Percentiles rank a stretch among this genome's conserved stretches.
Evolutionary conservation across 1,140 invertebrate species (phyloP).

Genomic region (Rhagoletis zephyria): DNA sequence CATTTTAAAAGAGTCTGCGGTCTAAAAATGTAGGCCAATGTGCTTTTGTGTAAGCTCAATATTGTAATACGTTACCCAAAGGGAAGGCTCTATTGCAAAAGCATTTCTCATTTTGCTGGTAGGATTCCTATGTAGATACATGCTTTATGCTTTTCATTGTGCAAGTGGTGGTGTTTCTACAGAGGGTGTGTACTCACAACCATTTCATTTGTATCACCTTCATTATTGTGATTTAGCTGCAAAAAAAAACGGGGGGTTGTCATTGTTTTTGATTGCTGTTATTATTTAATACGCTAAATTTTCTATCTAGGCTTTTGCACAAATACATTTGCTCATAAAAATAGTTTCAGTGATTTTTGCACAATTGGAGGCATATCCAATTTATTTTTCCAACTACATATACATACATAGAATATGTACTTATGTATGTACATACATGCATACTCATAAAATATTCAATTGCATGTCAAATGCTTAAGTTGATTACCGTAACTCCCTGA

Average conservation of each 20-base stretch:
- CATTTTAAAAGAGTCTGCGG: too few relatives aligned
- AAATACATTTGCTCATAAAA: too few relatives aligned
- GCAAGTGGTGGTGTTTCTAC: neutral
- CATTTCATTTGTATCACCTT: conserved; percentile 29
- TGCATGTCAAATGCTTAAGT: conserved; percentile 32
- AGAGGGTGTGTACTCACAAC: neutral
- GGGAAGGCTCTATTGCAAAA: too few relatives aligned
- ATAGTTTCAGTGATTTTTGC: neutral
- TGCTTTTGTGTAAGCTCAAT: too few relatives aligned
- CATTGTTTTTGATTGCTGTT: conserved; percentile 28
- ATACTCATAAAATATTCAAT: conserved; percentile 19
- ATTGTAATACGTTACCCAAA: too few relatives aligned
- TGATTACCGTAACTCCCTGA: conserved; percentile 12
- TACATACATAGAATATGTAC: neutral
- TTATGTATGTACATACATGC: neutral
- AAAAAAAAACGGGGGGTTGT: neutral
- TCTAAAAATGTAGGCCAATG: too few relatives aligned
- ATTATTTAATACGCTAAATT: conserved; percentile 18
- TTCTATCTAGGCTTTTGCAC: neutral
- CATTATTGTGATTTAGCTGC: neutral
- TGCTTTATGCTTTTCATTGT: neutral
- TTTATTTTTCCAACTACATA: neutral
- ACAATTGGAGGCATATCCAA: neutral
- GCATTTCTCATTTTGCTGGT: too few relatives aligned
- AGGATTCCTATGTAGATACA: too few relatives aligned